Base-by-base conservation (phyloP, 2,888 invertebrate genomes). In the Pardosa pseudoannulata region DNA sequence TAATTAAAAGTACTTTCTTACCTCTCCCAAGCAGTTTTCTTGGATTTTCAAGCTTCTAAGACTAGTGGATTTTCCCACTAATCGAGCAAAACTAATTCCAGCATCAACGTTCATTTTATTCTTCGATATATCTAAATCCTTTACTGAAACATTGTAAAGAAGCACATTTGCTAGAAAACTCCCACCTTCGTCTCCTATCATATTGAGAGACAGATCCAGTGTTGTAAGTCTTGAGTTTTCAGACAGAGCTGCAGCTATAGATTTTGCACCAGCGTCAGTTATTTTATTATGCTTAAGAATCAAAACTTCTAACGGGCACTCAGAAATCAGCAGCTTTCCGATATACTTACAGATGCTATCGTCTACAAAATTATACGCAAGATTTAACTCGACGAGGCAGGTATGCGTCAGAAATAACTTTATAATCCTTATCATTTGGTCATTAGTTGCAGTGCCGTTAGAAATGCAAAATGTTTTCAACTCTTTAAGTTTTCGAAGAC, bases 161-260 rank as follows among this genome's bases (percentile, higher is more conserved):
- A 86, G 1, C n/a, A 50, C 62, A 5, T 71, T 71, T 6, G 78
- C 72, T 0, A 86, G 23, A 28, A 71, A 67, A 5, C 6, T n/a
- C 1, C 64, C 79, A 1, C 86, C 86, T 36, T 32, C 32, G 29
- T 86, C 62, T 7, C 39, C 79, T 19, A 86, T 79, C 29, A 46
- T 56, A 28, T 86, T 86, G 7, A 79, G 16, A 9, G 78, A 70
- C n/a, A 86, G 13, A 36, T 86, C 75, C 0, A 86, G 13, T 29
- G 9, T 70, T 28, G 46, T 50, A 13, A 86, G 27, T 3, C 3
- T 74, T 6, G 0, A 23, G 29, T 86, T 75, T 19, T 19, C 39
- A 2, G 50, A 27, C 36, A 86, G 28, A 16, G 32, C 86, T 1
- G 86, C 11, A 3, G 86, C 75, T 16, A 86, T 36, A 5, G 28